Percentiles rank a stretch among this genome's conserved stretches.
Conservation (phyloP, 2,797 vertebrate genomes). For the Pristis pectinata region DNA sequence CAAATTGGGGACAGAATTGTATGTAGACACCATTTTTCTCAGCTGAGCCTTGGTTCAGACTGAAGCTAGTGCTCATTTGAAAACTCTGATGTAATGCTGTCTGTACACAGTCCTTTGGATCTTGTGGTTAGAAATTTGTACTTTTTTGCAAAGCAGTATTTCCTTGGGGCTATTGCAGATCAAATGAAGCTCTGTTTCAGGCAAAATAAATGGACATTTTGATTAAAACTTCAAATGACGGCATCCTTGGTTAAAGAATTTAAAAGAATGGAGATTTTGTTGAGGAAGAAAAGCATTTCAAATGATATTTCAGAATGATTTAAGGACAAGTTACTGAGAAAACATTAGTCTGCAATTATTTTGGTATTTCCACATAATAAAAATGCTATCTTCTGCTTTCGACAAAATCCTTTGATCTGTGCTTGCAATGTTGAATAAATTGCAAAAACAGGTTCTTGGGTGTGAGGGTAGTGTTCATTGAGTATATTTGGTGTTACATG, state of each 20-base stretch:
- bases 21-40: not conserved
- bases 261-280: not conserved
- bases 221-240: not conserved
- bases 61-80: not conserved
- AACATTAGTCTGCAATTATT: not conserved
- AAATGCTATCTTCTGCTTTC: not conserved
- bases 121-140: slow-evolving; percentile 1
- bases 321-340: not conserved
- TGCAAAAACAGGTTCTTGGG: not conserved
- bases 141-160: slow-evolving; percentile 4
- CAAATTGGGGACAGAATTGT: no score
- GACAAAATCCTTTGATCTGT: not conserved
- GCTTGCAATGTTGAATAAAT: not conserved
- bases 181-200: not conserved
- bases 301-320: not conserved
- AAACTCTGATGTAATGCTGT: not conserved
- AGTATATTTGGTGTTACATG: not conserved
- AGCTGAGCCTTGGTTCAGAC: not conserved
- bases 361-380: not conserved
- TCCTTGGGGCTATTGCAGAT: not conserved
- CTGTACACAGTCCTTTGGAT: slow-evolving; percentile 12
- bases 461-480: not conserved
- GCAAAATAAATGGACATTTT: not conserved
- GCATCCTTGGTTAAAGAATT: not conserved
- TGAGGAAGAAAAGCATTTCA: not conserved